Conservation (phyloP, 2,113 vertebrate species). For the Lagenorhynchus albirostris region DNA sequence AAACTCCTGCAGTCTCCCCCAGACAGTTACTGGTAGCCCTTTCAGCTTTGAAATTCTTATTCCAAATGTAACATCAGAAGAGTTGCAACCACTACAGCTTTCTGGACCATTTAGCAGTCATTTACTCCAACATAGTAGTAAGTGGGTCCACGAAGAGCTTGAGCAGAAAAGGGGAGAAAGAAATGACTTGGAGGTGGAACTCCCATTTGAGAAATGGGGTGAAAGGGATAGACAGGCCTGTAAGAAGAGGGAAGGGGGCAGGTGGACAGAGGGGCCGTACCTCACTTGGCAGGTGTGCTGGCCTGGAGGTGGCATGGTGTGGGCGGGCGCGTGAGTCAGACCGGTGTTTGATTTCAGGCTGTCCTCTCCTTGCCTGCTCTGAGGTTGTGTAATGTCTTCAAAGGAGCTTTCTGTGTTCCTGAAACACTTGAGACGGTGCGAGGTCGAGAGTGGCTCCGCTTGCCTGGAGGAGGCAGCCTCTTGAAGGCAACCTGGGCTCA, state of each 20-base stretch:
- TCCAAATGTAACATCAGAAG: background rate
- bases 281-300: background rate
- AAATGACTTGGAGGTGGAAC: background rate
- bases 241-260: background rate
- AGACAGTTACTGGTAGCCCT: background rate
- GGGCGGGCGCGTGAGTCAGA: background rate
- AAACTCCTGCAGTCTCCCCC: background rate
- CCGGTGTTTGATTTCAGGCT: background rate
- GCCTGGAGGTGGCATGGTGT: accelerated
- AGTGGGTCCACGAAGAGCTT: background rate
- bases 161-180: background rate
- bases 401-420: background rate
- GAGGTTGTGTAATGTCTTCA: background rate
- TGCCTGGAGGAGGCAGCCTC: background rate
- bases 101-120: background rate
- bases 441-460: background rate
- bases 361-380: background rate
- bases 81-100: background rate
- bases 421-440: background rate
- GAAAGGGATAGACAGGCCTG: background rate
- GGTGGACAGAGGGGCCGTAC: background rate
- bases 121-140: background rate
- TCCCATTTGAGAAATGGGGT: background rate
- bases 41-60: background rate
- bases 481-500: background rate